These are phyloP conservation scores for Teleopsis dalmanni DNA, from an alignment of 1,140 invertebrate species.

Conservation along the genomic window DNA sequence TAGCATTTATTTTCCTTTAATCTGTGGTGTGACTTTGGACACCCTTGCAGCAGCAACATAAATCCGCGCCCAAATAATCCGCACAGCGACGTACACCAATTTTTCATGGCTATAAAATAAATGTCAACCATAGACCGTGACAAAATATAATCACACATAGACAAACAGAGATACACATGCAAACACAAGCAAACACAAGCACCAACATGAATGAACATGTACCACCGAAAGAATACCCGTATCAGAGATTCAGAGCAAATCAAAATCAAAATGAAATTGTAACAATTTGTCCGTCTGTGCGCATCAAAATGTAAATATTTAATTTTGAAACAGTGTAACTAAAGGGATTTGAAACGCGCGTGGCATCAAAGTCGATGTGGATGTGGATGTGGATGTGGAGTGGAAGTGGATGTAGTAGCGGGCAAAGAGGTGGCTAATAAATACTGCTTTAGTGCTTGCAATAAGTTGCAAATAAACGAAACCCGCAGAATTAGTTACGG, in stretches of 20 bases:
- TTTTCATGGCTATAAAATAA: neutral
- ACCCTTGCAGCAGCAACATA: neutral
- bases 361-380: neutral
- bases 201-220: neutral
- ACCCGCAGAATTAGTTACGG: conserved; percentile 3
- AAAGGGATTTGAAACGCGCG: neutral
- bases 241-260: neutral
- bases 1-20: neutral
- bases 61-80: neutral
- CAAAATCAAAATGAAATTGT: neutral
- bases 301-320: conserved; percentile 7
- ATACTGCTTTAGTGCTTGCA: neutral
- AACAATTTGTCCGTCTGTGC: neutral
- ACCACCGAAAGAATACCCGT: neutral
- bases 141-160: neutral
- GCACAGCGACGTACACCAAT: neutral
- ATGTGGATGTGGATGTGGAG: too few species aligned
- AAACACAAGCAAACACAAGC: neutral
- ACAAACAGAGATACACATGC: neutral
- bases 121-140: conserved; percentile 1
- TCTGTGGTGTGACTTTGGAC: neutral
- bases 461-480: neutral
- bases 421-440: neutral
- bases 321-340: conserved; percentile 6
- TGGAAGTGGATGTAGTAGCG: too few species aligned